phyloP scores from a whole-genome alignment of 2,888 invertebrate species.

The Polyploca ridens region DNA sequence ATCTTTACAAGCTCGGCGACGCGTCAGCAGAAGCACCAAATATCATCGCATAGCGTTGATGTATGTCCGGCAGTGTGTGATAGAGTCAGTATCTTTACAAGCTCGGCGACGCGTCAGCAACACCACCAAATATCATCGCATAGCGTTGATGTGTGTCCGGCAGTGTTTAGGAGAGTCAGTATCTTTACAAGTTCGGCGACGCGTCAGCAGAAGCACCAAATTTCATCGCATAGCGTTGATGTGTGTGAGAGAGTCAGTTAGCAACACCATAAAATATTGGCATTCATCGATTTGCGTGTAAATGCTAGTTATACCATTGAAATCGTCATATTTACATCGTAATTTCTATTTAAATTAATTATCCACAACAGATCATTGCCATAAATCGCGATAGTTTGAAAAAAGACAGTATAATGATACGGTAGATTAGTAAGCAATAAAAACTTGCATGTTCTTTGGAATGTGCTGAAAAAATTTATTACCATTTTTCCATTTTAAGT shows the following conservation, averaged over 20 bases:
- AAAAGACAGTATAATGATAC: slow-evolving; percentile 2
- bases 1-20: background rate
- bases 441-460: background rate
- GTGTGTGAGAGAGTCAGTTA: background rate
- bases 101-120: background rate
- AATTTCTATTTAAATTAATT: slow-evolving; percentile 6
- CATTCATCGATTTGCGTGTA: background rate
- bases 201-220: too few species aligned
- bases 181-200: background rate
- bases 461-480: background rate
- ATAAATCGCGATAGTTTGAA: background rate
- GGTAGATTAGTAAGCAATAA: slow-evolving; percentile 6
- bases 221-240: too few species aligned
- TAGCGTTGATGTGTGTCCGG: background rate
- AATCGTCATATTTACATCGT: background rate
- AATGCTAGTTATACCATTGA: background rate
- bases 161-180: background rate
- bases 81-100: too few species aligned
- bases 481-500: background rate
- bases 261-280: background rate
- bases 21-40: background rate
- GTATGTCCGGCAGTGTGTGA: too few species aligned
- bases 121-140: background rate
- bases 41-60: background rate
- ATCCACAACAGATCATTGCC: background rate